These are phyloP conservation scores for Taurulus bubalis DNA, from an alignment of 2,113 vertebrate species.

Conservation along the genomic window DNA sequence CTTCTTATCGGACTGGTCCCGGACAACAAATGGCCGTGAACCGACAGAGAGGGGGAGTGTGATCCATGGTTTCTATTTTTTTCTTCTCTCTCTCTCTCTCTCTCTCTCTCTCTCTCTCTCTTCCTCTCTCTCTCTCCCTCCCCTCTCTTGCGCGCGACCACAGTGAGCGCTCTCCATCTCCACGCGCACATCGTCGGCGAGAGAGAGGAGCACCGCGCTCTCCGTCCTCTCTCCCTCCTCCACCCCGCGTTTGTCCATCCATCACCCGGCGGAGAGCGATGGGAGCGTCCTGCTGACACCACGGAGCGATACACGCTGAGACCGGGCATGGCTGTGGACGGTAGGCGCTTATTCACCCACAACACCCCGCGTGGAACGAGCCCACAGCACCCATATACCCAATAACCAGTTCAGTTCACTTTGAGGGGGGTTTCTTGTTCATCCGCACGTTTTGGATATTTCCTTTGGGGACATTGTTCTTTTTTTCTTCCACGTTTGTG, in stretches of 20 bases:
- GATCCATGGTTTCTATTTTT: conserved; percentile 28
- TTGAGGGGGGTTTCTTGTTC: background rate
- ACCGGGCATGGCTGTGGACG: conserved; percentile 86
- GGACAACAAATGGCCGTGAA: conserved; percentile 69
- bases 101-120: background rate
- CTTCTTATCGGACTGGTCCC: conserved; percentile 60
- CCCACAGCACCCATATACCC: background rate
- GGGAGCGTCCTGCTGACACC: conserved; percentile 79
- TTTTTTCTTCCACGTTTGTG: background rate
- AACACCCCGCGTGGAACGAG: background rate
- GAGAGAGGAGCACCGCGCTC: conserved; percentile 48
- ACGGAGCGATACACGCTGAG: conserved; percentile 82
- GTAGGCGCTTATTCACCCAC: conserved; percentile 67
- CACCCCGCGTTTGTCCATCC: background rate
- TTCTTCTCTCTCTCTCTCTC: background rate
- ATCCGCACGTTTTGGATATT: background rate
- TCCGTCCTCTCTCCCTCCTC: background rate
- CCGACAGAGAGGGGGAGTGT: conserved; percentile 39
- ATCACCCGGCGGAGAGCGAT: conserved; percentile 61
- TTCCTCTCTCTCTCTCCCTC: too few relatives aligned
- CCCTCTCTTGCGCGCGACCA: too few relatives aligned
- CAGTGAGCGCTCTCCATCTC: background rate
- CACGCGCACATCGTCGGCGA: conserved; percentile 34
- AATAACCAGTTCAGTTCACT: conserved; percentile 6
- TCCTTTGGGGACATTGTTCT: background rate